These are phyloP conservation scores for Acanthosepion esculentum DNA, from an alignment of 2,888 invertebrate species.

Conservation along the genomic window DNA sequence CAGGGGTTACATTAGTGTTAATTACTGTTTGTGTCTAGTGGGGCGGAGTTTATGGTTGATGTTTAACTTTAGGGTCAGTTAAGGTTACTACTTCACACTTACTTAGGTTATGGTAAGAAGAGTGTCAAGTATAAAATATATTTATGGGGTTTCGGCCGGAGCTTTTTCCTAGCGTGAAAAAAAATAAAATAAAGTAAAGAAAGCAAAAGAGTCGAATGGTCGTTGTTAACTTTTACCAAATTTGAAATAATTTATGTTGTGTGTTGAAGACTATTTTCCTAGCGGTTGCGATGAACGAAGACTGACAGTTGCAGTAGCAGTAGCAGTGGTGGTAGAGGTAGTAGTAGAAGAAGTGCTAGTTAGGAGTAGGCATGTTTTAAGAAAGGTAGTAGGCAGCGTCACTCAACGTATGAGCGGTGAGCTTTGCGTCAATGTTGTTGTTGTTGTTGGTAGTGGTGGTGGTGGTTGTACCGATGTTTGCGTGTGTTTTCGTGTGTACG, in stretches of 20 bases:
- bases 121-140: no score
- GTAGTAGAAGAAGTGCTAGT: background rate
- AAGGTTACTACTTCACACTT: background rate
- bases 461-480: background rate
- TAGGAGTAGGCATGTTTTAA: background rate
- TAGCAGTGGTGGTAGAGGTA: background rate
- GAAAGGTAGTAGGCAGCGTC: background rate
- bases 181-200: no score
- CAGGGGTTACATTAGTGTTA: background rate
- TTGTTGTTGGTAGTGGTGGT: background rate
- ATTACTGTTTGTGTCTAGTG: background rate
- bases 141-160: no score
- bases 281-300: background rate
- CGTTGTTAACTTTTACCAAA: background rate
- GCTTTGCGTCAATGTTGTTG: background rate
- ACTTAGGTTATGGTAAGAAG: no score
- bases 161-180: no score
- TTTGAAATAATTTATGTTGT: background rate
- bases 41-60: background rate
- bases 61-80: background rate
- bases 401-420: background rate
- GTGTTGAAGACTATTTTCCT: background rate
- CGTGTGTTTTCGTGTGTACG: background rate
- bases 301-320: constrained; percentile 20
- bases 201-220: background rate